Conservation (phyloP, 2,113 vertebrate species). For the Cyprinodon brontotheroides region DNA sequence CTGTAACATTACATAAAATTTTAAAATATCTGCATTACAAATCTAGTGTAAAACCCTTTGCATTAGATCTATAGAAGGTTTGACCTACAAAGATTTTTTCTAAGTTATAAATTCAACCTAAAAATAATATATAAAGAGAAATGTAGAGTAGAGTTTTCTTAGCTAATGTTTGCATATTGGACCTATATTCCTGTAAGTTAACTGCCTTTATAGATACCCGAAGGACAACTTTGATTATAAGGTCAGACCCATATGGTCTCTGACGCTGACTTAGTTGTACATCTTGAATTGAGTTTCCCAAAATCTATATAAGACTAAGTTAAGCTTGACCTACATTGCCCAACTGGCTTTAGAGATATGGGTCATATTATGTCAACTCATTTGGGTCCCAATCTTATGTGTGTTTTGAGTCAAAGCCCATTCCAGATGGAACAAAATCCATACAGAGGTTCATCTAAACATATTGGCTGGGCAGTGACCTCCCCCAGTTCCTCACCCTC, state of each 20-base stretch:
- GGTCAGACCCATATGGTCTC: neutral
- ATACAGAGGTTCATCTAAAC: neutral
- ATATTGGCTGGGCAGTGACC: slow-evolving; percentile 31
- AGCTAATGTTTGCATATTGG: neutral
- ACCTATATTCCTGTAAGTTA: too few relatives aligned
- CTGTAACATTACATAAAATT: too few relatives aligned
- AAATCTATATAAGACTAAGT: neutral
- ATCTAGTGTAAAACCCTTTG: too few relatives aligned
- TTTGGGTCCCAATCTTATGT: neutral
- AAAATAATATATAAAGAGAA: neutral
- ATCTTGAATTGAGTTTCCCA: too few relatives aligned
- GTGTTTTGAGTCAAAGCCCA: neutral
- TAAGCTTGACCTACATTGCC: neutral
- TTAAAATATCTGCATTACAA: too few relatives aligned
- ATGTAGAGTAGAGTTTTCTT: neutral
- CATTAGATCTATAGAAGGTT: neutral
- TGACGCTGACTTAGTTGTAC: neutral
- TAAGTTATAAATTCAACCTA: too few relatives aligned
- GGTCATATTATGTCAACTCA: neutral
- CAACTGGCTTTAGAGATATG: neutral
- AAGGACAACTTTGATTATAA: neutral
- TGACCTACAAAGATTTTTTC: neutral
- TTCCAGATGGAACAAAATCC: neutral
- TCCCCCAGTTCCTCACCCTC: slow-evolving; percentile 9
- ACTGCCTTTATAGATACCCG: too few relatives aligned